Percentiles rank a stretch among this genome's conserved stretches.
These are phyloP conservation scores for Otis tarda DNA, from an alignment of 2,113 vertebrate genomes.

Conservation along the genomic window DNA sequence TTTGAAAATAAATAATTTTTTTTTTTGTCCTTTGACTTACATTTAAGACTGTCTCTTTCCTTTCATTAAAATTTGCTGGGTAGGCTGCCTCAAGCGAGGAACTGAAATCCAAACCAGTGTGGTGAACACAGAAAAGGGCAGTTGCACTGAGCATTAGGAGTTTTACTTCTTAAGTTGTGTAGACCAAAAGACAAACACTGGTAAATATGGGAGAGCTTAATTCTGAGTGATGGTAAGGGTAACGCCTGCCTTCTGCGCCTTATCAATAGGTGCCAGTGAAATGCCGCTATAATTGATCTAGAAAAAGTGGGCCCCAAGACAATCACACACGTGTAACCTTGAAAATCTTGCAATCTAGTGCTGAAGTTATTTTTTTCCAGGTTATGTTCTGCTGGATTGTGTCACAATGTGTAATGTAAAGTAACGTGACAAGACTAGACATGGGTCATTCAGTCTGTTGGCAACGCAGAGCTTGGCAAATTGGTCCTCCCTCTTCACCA, in stretches of 20 bases:
- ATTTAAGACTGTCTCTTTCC: neutral
- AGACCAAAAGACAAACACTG: neutral
- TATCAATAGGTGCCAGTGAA: neutral
- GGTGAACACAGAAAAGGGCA: neutral
- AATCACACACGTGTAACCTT: slow-evolving; percentile 14
- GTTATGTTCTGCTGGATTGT: neutral
- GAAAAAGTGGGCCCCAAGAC: neutral
- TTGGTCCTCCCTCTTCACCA: slow-evolving; percentile 43
- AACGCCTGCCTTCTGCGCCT: neutral
- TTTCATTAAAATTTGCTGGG: neutral
- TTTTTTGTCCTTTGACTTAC: neutral
- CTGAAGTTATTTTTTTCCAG: neutral
- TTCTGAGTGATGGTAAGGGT: neutral
- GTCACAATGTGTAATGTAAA: neutral
- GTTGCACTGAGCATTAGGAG: neutral
- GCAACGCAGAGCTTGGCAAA: slow-evolving; percentile 41
- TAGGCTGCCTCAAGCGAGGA: neutral
- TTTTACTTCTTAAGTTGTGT: rapidly evolving
- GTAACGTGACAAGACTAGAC: slow-evolving; percentile 13
- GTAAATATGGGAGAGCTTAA: neutral
- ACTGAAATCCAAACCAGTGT: neutral
- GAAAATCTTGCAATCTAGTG: slow-evolving; percentile 2
- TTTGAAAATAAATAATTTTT: neutral
- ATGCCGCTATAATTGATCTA: neutral
- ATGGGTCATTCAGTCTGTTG: slow-evolving; percentile 42